These are phyloP conservation scores for Actenoides hombroni DNA, from an alignment of 2,113 vertebrate genomes.

Conservation along the genomic window DNA sequence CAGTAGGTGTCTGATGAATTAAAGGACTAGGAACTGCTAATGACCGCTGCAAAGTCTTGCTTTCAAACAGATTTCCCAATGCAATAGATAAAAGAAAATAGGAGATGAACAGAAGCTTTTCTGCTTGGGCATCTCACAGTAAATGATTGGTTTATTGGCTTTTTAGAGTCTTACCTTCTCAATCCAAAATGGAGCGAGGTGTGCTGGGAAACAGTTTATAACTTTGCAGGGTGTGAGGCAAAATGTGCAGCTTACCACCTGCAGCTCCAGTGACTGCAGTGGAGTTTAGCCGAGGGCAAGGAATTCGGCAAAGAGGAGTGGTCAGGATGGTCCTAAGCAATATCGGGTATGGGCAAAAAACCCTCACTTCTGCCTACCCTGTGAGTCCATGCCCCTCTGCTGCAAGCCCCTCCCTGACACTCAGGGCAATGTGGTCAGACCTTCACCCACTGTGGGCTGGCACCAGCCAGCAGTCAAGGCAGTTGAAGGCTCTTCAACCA, in stretches of 20 bases:
- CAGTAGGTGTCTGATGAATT: not conserved
- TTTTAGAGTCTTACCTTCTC: not conserved
- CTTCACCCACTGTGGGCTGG: not conserved
- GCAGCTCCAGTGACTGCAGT: not conserved
- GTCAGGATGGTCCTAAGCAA: fast-evolving
- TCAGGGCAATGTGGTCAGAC: not conserved
- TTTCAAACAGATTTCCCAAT: not conserved
- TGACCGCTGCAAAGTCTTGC: not conserved
- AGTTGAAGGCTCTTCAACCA: not conserved
- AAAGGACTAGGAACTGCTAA: not conserved
- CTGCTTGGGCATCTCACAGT: not conserved
- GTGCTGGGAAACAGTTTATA: not conserved
- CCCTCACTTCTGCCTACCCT: not conserved
- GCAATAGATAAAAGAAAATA: not conserved
- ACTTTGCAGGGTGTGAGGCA: not conserved
- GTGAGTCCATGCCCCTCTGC: fast-evolving
- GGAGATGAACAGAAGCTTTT: not conserved
- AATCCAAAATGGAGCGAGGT: not conserved
- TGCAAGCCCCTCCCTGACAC: not conserved
- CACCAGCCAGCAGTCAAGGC: not conserved
- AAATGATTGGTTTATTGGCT: not conserved
- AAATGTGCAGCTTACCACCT: not conserved
- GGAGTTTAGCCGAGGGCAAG: not conserved
- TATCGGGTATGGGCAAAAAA: fast-evolving
- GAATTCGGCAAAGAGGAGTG: not conserved